Conservation (phyloP, 2,797 vertebrate species). For the Gobio occitaniae region DNA sequence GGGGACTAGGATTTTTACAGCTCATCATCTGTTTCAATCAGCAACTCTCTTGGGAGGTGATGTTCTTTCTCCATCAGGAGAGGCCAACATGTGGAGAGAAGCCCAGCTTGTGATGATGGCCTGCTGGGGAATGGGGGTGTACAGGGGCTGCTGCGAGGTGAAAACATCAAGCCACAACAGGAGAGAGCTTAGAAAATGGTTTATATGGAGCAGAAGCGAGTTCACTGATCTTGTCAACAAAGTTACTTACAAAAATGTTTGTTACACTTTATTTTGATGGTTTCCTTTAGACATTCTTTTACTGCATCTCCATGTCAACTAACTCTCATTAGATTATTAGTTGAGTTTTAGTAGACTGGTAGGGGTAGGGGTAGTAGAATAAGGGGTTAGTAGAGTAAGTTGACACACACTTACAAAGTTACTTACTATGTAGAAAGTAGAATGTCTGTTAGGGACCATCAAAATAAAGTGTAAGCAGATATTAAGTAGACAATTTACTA, state of each 20-base stretch:
- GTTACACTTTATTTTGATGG: background rate
- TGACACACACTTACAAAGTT: too few relatives aligned
- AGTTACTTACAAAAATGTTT: background rate
- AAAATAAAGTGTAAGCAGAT: too few relatives aligned
- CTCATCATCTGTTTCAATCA: constrained; percentile 54
- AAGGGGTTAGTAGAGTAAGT: too few relatives aligned
- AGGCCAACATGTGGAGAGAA: constrained; percentile 72
- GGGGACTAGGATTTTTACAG: constrained; percentile 43
- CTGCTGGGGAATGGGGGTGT: constrained; percentile 60
- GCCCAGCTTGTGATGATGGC: constrained; percentile 73
- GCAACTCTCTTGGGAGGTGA: constrained; percentile 56
- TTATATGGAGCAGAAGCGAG: background rate
- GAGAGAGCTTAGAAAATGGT: background rate
- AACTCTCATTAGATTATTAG: too few relatives aligned
- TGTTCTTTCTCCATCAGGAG: constrained; percentile 72
- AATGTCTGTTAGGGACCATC: too few relatives aligned
- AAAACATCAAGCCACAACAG: constrained; percentile 47
- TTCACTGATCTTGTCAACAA: constrained; percentile 8
- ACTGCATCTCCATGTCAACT: too few relatives aligned
- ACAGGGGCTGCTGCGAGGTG: constrained; percentile 52
- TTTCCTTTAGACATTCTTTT: too few relatives aligned
- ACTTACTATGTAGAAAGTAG: too few relatives aligned
- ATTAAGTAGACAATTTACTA: too few relatives aligned
- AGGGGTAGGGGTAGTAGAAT: too few relatives aligned
- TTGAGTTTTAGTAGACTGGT: too few relatives aligned